These are phyloP conservation scores for Cepaea nemoralis DNA, from an alignment of 1,140 invertebrate species.

Conservation along the genomic window DNA sequence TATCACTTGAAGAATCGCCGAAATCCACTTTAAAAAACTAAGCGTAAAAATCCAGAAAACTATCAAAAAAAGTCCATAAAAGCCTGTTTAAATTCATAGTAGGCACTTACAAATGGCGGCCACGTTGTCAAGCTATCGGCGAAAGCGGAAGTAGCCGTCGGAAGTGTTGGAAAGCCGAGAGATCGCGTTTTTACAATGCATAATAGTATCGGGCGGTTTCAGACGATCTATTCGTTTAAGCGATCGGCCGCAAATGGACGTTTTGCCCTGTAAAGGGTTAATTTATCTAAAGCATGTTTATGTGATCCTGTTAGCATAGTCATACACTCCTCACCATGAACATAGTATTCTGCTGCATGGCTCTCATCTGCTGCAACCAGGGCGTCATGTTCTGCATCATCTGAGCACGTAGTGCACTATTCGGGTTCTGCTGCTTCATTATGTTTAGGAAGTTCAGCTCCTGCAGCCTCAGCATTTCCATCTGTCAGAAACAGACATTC, in stretches of 20 bases:
- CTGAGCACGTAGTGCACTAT: neutral
- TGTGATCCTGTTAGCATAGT: neutral
- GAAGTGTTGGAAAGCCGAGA: no score
- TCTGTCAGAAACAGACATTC: neutral
- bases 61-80: no score
- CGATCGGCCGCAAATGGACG: neutral
- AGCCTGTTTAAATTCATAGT: no score
- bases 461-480: slow-evolving; percentile 11
- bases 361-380: slow-evolving; percentile 26
- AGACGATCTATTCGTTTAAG: neutral
- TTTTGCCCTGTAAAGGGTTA: no score
- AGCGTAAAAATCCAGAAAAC: no score
- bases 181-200: no score
- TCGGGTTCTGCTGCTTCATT: neutral
- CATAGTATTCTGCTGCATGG: neutral
- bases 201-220: no score
- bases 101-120: no score
- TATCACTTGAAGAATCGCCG: no score
- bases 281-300: neutral
- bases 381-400: neutral
- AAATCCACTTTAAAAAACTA: no score
- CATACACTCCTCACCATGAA: neutral
- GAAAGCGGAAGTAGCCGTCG: no score
- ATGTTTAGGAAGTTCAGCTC: slow-evolving; percentile 28
- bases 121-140: no score